Evolutionary conservation across 2,113 vertebrate species (phyloP).

Genomic region (Microtus ochrogaster): DNA sequence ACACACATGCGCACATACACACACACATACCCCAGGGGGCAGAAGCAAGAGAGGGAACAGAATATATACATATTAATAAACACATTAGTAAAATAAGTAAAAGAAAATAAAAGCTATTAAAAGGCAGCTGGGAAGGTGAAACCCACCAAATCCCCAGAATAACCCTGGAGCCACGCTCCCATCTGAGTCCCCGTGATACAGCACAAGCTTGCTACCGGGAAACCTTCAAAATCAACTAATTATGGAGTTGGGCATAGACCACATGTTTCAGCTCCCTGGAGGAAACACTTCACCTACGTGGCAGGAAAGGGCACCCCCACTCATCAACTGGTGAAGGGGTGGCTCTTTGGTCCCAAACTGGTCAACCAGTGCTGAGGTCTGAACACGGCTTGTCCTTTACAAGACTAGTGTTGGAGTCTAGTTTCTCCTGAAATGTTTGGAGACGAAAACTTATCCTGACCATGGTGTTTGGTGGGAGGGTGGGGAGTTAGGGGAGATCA

Average conservation of each 20-base stretch:
- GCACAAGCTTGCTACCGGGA: not conserved
- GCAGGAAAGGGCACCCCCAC: not conserved
- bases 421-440: not conserved
- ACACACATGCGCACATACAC: not conserved
- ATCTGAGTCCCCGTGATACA: not conserved
- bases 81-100: not conserved
- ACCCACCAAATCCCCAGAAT: not conserved
- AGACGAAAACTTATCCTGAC: not conserved
- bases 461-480: not conserved
- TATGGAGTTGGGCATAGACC: not conserved
- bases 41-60: not conserved
- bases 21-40: not conserved
- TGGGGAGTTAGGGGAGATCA: too few species aligned
- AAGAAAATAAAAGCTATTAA: not conserved
- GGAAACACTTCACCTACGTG: not conserved
- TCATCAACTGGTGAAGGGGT: not conserved
- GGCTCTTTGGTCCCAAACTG: not conserved
- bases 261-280: not conserved
- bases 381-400: too few species aligned
- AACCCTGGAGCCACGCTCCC: not conserved
- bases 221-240: not conserved
- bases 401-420: not conserved
- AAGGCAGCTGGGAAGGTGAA: not conserved
- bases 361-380: too few species aligned
- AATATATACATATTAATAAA: not conserved